phyloP scores from a whole-genome alignment of 2,888 invertebrate species.

The Abrostola triplasia region DNA sequence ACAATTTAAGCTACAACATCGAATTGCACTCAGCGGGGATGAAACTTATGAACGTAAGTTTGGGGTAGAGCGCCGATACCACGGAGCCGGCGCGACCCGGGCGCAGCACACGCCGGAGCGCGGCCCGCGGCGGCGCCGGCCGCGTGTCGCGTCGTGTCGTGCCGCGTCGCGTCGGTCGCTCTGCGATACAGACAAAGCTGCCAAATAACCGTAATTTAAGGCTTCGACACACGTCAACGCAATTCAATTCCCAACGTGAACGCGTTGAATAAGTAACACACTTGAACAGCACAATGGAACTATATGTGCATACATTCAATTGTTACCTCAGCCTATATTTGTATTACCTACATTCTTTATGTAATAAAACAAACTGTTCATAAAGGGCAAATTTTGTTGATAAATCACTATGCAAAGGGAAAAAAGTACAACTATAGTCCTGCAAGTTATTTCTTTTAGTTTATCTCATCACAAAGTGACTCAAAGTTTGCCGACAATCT shows the following conservation, averaged over 20 bases:
- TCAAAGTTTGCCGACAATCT: no score
- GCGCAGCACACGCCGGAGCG: background rate
- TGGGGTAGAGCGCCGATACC: slow-evolving; percentile 11
- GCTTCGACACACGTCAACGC: background rate
- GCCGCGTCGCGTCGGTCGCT: background rate
- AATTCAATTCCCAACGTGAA: slow-evolving; percentile 9
- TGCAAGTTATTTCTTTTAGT: no score
- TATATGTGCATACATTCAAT: slow-evolving; percentile 5
- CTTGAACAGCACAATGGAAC: slow-evolving; percentile 13
- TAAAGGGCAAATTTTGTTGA: background rate
- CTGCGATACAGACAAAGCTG: slow-evolving; percentile 1
- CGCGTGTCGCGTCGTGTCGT: background rate
- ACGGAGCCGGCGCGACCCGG: slow-evolving; percentile 1
- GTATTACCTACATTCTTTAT: background rate
- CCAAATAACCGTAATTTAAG: slow-evolving; percentile 3
- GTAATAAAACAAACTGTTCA: background rate
- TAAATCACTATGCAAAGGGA: background rate
- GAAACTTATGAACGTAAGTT: slow-evolving; percentile 35
- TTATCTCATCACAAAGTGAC: no score
- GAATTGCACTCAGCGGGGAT: slow-evolving; percentile 51
- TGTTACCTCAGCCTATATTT: background rate
- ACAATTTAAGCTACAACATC: slow-evolving; percentile 39
- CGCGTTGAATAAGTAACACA: slow-evolving; percentile 11
- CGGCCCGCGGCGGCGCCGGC: background rate
- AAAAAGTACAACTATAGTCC: background rate